Evolutionary conservation across 2,797 vertebrate species (phyloP).

Genomic region (Sebastes aleutianus): DNA sequence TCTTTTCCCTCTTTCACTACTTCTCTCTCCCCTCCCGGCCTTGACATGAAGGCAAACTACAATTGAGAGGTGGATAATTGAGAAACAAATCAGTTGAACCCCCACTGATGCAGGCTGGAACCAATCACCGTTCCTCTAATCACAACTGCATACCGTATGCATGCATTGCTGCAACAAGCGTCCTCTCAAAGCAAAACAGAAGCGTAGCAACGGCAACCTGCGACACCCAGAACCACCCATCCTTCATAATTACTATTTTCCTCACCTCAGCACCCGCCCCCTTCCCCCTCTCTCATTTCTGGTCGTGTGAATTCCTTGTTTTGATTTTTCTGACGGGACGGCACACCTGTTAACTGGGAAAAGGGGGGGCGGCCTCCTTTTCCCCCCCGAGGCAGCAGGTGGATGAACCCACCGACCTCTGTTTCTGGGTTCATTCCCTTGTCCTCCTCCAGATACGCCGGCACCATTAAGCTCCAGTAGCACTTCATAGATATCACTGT

Average conservation of each 20-base stretch:
- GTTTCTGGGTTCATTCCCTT: constrained; percentile 22
- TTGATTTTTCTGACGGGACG: constrained; percentile 32
- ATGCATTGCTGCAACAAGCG: background rate
- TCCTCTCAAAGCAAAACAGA: background rate
- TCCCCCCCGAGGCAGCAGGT: constrained; percentile 71
- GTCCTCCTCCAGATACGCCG: background rate
- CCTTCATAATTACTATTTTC: constrained; percentile 56
- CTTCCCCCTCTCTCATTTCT: constrained; percentile 1
- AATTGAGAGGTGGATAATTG: constrained; percentile 36
- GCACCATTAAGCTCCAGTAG: background rate
- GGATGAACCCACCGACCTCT: constrained; percentile 68
- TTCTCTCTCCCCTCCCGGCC: background rate
- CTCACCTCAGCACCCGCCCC: background rate
- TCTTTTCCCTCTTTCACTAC: background rate
- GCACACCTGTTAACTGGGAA: constrained; percentile 69
- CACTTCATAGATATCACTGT: background rate
- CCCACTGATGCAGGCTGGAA: constrained; percentile 2
- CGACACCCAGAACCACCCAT: background rate
- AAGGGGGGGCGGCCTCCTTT: background rate
- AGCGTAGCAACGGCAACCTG: background rate
- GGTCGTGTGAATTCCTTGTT: constrained; percentile 50
- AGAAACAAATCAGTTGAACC: constrained; percentile 25
- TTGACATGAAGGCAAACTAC: constrained; percentile 12
- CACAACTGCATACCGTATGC: background rate
- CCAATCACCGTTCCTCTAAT: background rate